phyloP scores from a whole-genome alignment of 2,113 vertebrate species.

The Aphelocoma coerulescens region DNA sequence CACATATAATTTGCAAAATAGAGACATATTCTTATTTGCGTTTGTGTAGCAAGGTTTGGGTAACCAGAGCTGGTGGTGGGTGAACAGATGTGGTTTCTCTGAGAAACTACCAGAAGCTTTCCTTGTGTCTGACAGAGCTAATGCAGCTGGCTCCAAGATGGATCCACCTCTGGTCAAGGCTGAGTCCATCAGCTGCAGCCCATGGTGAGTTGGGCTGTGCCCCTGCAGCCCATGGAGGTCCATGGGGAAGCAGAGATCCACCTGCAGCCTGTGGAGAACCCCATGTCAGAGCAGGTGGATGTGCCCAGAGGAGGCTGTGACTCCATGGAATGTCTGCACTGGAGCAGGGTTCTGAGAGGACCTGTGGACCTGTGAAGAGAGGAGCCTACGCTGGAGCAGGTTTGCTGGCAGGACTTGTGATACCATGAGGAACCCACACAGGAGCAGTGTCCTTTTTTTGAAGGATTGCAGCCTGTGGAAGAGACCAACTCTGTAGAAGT shows the following conservation, averaged over 20 bases:
- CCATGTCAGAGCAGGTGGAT: background rate
- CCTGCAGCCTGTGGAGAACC: background rate
- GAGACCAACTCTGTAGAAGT: background rate
- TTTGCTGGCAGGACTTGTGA: background rate
- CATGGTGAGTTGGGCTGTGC: background rate
- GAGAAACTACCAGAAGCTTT: background rate
- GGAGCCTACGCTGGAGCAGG: background rate
- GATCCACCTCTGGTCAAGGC: background rate
- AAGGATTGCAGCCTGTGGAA: background rate
- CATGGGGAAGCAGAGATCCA: background rate
- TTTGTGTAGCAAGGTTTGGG: background rate
- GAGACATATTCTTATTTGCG: background rate
- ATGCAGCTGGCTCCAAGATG: background rate
- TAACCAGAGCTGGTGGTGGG: background rate
- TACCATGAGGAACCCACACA: rapidly evolving
- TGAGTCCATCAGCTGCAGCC: background rate
- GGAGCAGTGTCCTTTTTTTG: too few species aligned
- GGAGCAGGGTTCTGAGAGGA: background rate
- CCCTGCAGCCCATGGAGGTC: background rate
- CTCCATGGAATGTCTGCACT: background rate
- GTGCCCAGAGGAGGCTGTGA: background rate
- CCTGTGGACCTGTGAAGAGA: background rate
- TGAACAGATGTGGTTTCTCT: background rate
- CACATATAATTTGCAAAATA: background rate
- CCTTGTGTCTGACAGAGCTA: background rate